These are phyloP conservation scores for Metacarcinus magister DNA, from an alignment of 2,888 invertebrate species.

Conservation along the genomic window DNA sequence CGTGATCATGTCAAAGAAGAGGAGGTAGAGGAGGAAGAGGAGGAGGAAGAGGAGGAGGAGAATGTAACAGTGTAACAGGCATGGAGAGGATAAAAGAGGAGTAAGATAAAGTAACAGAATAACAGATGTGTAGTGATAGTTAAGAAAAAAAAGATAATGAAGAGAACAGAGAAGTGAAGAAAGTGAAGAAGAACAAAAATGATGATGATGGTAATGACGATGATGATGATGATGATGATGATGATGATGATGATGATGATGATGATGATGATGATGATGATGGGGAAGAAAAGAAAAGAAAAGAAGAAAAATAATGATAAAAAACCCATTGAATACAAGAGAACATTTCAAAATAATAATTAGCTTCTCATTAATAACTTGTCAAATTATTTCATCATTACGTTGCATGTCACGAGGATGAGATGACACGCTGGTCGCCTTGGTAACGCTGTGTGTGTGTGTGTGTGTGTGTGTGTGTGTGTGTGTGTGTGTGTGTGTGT, in stretches of 20 bases:
- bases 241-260: background rate
- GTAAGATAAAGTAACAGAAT: background rate
- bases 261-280: no score
- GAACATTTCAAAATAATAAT: no score
- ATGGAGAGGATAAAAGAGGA: background rate
- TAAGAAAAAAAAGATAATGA: background rate
- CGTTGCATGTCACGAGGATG: background rate
- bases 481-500: constrained; percentile 26
- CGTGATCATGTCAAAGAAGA: no score
- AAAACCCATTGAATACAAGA: no score
- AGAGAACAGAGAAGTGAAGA: background rate
- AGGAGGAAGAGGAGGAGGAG: background rate
- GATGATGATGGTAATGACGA: background rate
- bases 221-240: background rate
- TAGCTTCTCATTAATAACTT: background rate
- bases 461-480: background rate
- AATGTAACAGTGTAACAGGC: background rate
- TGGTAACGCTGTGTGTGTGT: background rate
- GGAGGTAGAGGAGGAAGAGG: background rate
- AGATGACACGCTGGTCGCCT: background rate
- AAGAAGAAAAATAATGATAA: no score
- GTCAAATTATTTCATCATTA: background rate
- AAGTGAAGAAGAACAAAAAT: background rate
- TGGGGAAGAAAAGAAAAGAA: background rate
- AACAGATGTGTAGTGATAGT: background rate